Conservation (phyloP, 2,888 invertebrate species). For the Sinodicranocentrus sp. region DNA sequence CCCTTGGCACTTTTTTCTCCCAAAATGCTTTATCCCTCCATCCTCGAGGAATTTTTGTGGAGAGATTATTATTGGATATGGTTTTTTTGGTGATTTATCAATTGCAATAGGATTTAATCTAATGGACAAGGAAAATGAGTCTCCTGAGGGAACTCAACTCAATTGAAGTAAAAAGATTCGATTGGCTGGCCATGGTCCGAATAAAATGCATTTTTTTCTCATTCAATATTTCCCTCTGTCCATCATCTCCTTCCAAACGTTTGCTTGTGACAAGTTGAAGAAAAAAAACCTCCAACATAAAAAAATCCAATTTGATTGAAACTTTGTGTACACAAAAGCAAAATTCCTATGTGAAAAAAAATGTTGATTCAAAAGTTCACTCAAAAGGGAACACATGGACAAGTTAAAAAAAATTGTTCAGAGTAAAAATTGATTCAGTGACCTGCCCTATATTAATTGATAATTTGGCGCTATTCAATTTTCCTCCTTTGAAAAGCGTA, state of each 20-base stretch:
- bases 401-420: neutral
- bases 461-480: conserved; percentile 76
- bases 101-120: conserved; percentile 73
- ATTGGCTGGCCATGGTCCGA: conserved; percentile 42
- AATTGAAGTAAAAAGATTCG: conserved; percentile 8
- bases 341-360: too few relatives aligned
- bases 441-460: conserved; percentile 76
- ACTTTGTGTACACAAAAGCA: too few relatives aligned
- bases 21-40: conserved; percentile 8
- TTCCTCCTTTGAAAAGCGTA: neutral
- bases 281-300: too few relatives aligned
- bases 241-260: neutral
- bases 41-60: too few relatives aligned
- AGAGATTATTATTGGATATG: conserved; percentile 9
- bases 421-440: conserved; percentile 76
- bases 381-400: too few relatives aligned
- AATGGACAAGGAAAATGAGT: conserved; percentile 52
- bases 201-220: conserved; percentile 17
- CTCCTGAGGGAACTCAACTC: conserved; percentile 22
- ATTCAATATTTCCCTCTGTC: neutral
- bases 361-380: too few relatives aligned
- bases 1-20: conserved; percentile 16
- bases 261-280: conserved; percentile 48
- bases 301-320: too few relatives aligned
- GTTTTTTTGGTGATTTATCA: conserved; percentile 66